Evolutionary conservation across 2,797 vertebrate genomes (phyloP), one percentile per base, ranked within the genome.

Genomic region (Cyprinodon diabolis): DNA sequence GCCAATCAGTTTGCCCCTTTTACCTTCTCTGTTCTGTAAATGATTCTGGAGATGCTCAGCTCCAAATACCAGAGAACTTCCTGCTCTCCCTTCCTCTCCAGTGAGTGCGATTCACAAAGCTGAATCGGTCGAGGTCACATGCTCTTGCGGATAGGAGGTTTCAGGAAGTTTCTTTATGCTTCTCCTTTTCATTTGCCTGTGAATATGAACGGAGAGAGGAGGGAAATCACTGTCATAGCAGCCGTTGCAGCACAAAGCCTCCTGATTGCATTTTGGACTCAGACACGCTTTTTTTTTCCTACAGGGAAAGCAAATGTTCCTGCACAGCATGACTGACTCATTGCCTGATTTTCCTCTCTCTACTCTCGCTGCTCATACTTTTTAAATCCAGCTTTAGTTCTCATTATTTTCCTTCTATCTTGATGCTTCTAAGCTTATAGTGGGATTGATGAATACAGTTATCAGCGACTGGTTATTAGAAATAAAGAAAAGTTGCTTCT

Each of bases 231-330:
- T 91, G 91, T 94, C 85, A 88, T 86, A 78, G 40, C 90, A 91
- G 89, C 89, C 87, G 83, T 78, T 80, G 76, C 78, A 83, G 91
- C 90, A 93, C 92, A 93, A 93, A 92, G 91, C 87, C 86, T 87
- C 86, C 86, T 94, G 93, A 93, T 94, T 94, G 90, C 92, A 93
- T 93, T 93, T 85, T 93, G 91, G 92, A 93, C 91, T 86, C 90
- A 88, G 83, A 86, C 84, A 83, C 75, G 84, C 72, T 87, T 87
- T 84, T 86, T 88, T 82, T 78, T 81, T 78, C 86, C 85, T 84
- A 85, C 89, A 88, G 89, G 85, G 86, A 91, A 92, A 91, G 86
- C 90, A 93, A 92, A 92, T 91, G 90, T 91, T 93, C 90, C 84
- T 60, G 80, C 91, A 75, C 91, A 92, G 92, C 78, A 57, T 88